Percentiles rank a stretch among this genome's conserved stretches.
phyloP scores from a whole-genome alignment of 1,140 invertebrate genomes.

The Spodoptera frugiperda region DNA sequence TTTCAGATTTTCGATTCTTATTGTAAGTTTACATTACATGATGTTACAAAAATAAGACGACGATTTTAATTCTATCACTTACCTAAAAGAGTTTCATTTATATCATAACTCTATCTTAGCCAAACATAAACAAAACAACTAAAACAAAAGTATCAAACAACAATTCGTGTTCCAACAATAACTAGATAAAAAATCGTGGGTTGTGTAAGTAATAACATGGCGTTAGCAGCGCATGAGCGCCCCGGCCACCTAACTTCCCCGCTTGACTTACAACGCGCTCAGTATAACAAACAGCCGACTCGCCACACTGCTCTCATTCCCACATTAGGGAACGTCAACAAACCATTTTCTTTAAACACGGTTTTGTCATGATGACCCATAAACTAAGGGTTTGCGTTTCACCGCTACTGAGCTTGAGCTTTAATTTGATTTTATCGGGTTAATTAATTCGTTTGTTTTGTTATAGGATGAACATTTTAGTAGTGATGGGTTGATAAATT shows the following conservation, averaged over 20 bases:
- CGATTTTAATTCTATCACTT: too few species aligned
- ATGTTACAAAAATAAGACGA: too few species aligned
- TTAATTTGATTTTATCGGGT: too few species aligned
- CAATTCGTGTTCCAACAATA: neutral
- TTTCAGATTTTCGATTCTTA: too few species aligned
- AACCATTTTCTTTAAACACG: constrained; percentile 39
- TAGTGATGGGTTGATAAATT: too few species aligned
- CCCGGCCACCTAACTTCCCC: constrained; percentile 26
- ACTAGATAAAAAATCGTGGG: constrained; percentile 20
- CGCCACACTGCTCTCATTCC: constrained; percentile 28
- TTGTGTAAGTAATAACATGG: constrained; percentile 29
- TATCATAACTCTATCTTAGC: too few species aligned
- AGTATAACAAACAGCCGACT: constrained; percentile 36
- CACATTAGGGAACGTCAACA: constrained; percentile 37
- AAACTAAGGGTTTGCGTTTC: neutral
- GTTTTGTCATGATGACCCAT: constrained; percentile 1
- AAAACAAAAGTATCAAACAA: neutral
- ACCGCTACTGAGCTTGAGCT: too few species aligned
- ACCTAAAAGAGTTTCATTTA: too few species aligned
- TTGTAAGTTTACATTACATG: too few species aligned
- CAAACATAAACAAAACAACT: too few species aligned
- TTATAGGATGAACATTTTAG: too few species aligned
- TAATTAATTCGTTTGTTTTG: neutral
- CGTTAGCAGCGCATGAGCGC: constrained; percentile 16
- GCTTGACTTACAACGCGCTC: constrained; percentile 31